phyloP scores from a whole-genome alignment of 2,888 invertebrate species.

The Agrilus biguttatus region DNA sequence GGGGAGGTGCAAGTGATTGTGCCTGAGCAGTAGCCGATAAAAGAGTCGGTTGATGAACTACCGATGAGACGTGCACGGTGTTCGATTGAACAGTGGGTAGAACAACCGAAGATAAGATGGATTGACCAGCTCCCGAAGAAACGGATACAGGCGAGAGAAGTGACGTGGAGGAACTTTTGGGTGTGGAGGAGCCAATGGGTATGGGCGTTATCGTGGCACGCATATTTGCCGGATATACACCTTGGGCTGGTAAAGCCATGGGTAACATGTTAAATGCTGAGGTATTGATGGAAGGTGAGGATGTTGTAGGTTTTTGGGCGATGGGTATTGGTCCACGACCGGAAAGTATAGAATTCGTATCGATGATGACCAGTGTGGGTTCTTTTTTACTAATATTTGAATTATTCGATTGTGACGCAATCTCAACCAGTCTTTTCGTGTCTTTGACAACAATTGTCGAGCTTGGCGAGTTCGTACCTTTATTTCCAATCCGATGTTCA shows the following conservation, averaged over 20 bases:
- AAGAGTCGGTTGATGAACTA: too few species aligned
- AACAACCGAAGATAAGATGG: too few species aligned
- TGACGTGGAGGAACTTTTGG: slow-evolving; percentile 4
- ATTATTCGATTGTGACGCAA: slow-evolving; percentile 43
- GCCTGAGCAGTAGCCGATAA: too few species aligned
- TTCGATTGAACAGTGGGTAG: too few species aligned
- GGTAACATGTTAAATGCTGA: slow-evolving; percentile 34
- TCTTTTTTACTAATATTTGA: slow-evolving; percentile 46
- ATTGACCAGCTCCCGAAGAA: slow-evolving; percentile 15
- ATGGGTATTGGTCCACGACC: slow-evolving; percentile 45
- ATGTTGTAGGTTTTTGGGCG: slow-evolving; percentile 23
- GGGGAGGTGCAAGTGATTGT: slow-evolving; percentile 27
- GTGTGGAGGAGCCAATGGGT: slow-evolving; percentile 22
- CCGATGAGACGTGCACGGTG: too few species aligned
- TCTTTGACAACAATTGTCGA: slow-evolving; percentile 52
- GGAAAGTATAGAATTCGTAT: slow-evolving; percentile 56
- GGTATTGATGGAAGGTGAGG: slow-evolving; percentile 15
- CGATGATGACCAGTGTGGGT: slow-evolving; percentile 64
- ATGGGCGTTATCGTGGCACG: slow-evolving; percentile 42
- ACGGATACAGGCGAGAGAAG: slow-evolving; percentile 12
- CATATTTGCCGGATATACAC: slow-evolving; percentile 48
- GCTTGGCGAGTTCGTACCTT: slow-evolving; percentile 5
- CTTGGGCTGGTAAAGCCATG: slow-evolving; percentile 42
- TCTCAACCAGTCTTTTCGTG: slow-evolving; percentile 54
- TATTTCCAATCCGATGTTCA: slow-evolving; percentile 2